These are phyloP conservation scores for Aethina tumida DNA, from an alignment of 1,140 invertebrate species.

Conservation along the genomic window DNA sequence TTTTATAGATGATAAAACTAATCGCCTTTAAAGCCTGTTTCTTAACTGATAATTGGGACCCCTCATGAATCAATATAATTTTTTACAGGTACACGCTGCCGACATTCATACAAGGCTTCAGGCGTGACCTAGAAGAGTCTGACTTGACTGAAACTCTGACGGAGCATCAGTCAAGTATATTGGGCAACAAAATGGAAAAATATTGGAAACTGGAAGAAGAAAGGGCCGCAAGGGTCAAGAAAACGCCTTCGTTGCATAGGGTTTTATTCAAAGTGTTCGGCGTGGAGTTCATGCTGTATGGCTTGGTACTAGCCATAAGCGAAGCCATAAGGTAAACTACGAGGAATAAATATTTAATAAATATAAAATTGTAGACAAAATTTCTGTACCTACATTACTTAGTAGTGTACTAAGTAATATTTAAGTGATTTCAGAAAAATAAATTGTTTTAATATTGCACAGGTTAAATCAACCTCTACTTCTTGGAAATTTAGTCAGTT, in stretches of 20 bases:
- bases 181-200: conserved; percentile 46
- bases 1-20: no score
- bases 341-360: conserved; percentile 1
- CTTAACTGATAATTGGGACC: no score
- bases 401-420: neutral
- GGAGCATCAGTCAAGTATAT: conserved; percentile 42
- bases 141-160: conserved; percentile 50
- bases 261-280: conserved; percentile 28
- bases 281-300: conserved; percentile 30
- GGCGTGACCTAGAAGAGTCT: conserved; percentile 42
- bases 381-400: neutral
- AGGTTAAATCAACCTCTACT: conserved; percentile 65
- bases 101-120: conserved; percentile 43
- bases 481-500: conserved; percentile 59
- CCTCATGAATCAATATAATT: conserved; percentile 8
- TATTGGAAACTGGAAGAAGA: conserved; percentile 40
- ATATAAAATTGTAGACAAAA: neutral
- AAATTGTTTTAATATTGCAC: conserved; percentile 6
- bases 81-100: conserved; percentile 39
- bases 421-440: conserved; percentile 2
- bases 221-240: conserved; percentile 23
- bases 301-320: conserved; percentile 28
- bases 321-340: conserved; percentile 33
- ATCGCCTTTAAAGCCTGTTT: no score
- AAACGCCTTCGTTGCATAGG: conserved; percentile 30